Evolutionary conservation across 2,113 vertebrate species (phyloP), one percentile per base, ranked within the genome.

Genomic region (Kryptolebias marmoratus): DNA sequence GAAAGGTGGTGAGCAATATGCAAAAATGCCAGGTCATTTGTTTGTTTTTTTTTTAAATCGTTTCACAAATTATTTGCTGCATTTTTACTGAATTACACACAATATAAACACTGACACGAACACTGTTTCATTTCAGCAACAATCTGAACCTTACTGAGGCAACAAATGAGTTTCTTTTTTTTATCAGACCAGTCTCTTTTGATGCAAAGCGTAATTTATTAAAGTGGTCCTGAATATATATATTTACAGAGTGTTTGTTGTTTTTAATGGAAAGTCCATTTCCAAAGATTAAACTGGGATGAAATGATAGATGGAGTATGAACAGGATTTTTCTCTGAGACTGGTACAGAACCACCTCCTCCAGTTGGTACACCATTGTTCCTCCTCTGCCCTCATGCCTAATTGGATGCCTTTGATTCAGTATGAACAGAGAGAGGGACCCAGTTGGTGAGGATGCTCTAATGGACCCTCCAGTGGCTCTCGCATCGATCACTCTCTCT

Each of bases 351-450:
- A 76, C 74, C 31, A 72, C 71, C 88, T 86, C 70, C 75, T 81
- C 73, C 75, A 77, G 73, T 64, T 42, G 15, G 2, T 42, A 45
- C 59, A 22, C 74, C 55, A 87, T 85, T 88, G 86, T 89, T 90
- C 72, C 72, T 54, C 61, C 18, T 13, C 45, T 61, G 47, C 58
- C 76, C 83, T 73, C 39, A 53, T 13, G n/a, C 66, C 79, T 91
- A 89, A 92, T 92, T 88, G 82, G 82, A 80, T 81, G 77, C 66
- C 81, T 90, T 88, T 91, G 90, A 90, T 90, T 67, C 62, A 58
- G 77, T 87, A 86, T 87, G 89, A 90, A 88, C 87, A 84, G 85
- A 81, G 74, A 77, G 52, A 16, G 79, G 58, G 83, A 82, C 88
- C 72, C 85, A 86, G 86, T 85, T 87, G 83, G 83, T 79, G 73